phyloP scores from a whole-genome alignment of 2,888 invertebrate genomes.

The Petrolisthes cinctipes region DNA sequence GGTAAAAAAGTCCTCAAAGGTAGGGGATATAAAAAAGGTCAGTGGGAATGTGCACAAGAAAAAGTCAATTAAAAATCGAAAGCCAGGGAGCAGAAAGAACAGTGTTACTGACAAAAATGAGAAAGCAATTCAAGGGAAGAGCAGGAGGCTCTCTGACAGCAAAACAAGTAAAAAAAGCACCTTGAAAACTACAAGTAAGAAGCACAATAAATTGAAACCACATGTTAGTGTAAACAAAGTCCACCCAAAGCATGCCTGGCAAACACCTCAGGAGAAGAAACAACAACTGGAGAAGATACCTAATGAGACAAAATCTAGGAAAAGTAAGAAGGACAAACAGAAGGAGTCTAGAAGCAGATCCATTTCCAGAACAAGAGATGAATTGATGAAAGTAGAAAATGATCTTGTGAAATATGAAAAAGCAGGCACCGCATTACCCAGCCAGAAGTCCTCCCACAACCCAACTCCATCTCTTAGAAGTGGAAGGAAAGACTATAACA shows the following conservation, averaged over 20 bases:
- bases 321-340: background rate
- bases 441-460: background rate
- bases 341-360: background rate
- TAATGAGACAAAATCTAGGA: background rate
- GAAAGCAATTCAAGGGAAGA: background rate
- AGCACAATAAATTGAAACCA: background rate
- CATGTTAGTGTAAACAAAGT: background rate
- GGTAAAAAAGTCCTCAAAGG: background rate
- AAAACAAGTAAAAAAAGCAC: background rate
- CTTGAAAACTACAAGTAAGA: background rate
- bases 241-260: background rate
- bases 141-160: background rate
- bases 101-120: background rate
- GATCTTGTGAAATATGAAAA: background rate
- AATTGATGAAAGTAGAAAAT: background rate
- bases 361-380: background rate
- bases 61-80: background rate
- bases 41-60: background rate
- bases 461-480: background rate
- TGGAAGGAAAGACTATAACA: background rate
- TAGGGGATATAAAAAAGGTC: background rate
- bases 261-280: background rate
- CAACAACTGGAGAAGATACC: background rate
- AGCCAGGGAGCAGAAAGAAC: constrained; percentile 9
- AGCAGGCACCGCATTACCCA: background rate